phyloP scores from a whole-genome alignment of 1,140 invertebrate genomes.

The Sinella curviseta region DNA sequence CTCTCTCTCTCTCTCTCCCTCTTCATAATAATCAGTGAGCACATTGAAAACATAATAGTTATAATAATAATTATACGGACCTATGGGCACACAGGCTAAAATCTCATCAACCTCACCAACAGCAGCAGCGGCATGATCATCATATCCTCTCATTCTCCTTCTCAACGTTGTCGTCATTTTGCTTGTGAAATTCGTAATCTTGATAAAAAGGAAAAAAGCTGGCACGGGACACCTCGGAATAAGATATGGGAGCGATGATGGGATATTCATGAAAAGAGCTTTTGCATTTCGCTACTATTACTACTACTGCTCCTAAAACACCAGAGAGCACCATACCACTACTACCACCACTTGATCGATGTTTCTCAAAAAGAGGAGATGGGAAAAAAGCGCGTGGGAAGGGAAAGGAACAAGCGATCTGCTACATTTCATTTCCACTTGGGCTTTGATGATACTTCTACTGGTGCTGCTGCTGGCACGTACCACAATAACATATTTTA shows the following conservation, averaged over 20 bases:
- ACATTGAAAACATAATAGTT: background rate
- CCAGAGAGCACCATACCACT: background rate
- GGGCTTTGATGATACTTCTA: background rate
- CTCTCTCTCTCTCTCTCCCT: background rate
- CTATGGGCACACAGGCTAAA: background rate
- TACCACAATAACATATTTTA: background rate
- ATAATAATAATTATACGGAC: background rate
- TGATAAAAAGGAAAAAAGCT: background rate
- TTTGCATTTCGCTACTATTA: background rate
- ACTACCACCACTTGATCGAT: slow-evolving; percentile 11
- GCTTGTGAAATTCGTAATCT: background rate
- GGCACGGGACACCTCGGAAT: background rate
- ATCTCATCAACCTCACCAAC: background rate
- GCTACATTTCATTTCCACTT: background rate
- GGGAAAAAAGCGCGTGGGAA: slow-evolving; percentile 5
- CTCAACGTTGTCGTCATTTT: background rate
- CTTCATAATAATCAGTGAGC: background rate
- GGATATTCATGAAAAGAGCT: background rate
- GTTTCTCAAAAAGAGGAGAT: background rate
- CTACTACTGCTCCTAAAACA: too few relatives aligned
- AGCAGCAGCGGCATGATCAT: background rate
- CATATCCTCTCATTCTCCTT: background rate
- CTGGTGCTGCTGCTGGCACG: background rate
- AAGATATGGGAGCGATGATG: background rate
- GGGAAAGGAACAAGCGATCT: background rate